Conservation (phyloP, 2,888 invertebrate species). For the Tetranychus piercei region DNA sequence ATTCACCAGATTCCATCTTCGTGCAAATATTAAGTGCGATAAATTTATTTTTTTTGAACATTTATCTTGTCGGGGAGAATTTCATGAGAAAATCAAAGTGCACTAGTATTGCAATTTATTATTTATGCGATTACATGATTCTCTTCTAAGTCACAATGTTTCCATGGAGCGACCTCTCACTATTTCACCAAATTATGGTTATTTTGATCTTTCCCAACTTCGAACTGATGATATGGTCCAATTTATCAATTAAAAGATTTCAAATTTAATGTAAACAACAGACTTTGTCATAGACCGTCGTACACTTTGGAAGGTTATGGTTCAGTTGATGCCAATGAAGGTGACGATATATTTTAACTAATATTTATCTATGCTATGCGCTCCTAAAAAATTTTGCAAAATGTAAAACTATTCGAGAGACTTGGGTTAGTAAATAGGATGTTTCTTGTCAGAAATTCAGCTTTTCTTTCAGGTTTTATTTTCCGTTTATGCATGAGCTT, state of each 20-base stretch:
- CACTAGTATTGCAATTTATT: too few relatives aligned
- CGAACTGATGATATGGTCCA: background rate
- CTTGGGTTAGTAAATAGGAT: constrained; percentile 24
- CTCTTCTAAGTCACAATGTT: too few relatives aligned
- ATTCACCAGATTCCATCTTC: too few relatives aligned
- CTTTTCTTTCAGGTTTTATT: constrained; percentile 27
- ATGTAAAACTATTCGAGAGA: constrained; percentile 23
- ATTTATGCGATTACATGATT: too few relatives aligned
- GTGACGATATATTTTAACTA: constrained; percentile 20
- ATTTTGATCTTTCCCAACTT: too few relatives aligned
- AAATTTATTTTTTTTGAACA: too few relatives aligned
- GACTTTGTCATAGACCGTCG: constrained; percentile 18
- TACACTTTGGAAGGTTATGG: background rate
- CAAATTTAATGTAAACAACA: constrained; percentile 24
- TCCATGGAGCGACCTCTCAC: too few relatives aligned
- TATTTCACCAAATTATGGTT: too few relatives aligned
- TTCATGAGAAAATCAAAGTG: too few relatives aligned
- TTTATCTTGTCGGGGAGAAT: too few relatives aligned
- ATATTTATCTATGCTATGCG: constrained; percentile 25
- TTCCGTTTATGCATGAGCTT: constrained; percentile 16
- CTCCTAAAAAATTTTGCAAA: constrained; percentile 24
- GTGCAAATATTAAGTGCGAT: too few relatives aligned
- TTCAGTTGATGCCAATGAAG: background rate
- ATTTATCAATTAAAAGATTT: constrained; percentile 21
- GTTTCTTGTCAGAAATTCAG: constrained; percentile 20